Evolutionary conservation across 2,888 invertebrate species (phyloP).

Genomic region (Chalcis sispes): DNA sequence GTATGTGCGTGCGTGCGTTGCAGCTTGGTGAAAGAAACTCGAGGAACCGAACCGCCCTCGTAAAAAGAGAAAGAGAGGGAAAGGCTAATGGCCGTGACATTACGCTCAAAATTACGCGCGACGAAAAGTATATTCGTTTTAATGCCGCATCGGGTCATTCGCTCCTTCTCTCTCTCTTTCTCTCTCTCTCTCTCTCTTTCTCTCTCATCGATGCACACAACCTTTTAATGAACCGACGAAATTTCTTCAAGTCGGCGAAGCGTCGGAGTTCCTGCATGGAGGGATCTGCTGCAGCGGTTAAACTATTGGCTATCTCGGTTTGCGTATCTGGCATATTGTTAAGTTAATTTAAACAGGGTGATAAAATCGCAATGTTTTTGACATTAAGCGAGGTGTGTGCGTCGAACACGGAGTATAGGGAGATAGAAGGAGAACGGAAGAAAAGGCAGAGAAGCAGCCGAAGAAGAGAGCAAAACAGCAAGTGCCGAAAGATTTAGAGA

Average conservation of each 20-base stretch:
- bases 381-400: slow-evolving; percentile 65
- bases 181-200: neutral
- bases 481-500: slow-evolving; percentile 11
- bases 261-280: neutral
- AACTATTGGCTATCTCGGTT: slow-evolving; percentile 65
- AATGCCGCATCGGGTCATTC: neutral
- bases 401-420: slow-evolving; percentile 44
- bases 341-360: slow-evolving; percentile 69
- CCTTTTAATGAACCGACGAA: neutral
- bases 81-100: slow-evolving; percentile 1
- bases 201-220: neutral
- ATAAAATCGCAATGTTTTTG: slow-evolving; percentile 70
- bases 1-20: too few relatives aligned
- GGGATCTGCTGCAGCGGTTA: slow-evolving; percentile 47
- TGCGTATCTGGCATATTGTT: slow-evolving; percentile 69
- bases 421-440: slow-evolving; percentile 48
- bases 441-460: slow-evolving; percentile 13
- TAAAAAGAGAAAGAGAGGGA: too few relatives aligned
- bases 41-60: too few relatives aligned
- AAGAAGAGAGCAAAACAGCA: neutral
- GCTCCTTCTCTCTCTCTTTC: neutral
- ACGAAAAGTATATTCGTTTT: neutral
- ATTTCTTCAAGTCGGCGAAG: neutral
- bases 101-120: neutral
- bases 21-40: too few relatives aligned